Percentiles rank a stretch among this genome's conserved stretches.
phyloP scores from a whole-genome alignment of 2,113 vertebrate species.

The Ovis aries region ARS-UI_Ramb_v3.0 NC_056076.1:8688001-8688500 shows the following conservation, averaged over 20 bases:
- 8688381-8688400: not conserved
- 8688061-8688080: not conserved
- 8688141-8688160: not conserved
- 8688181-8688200: not conserved
- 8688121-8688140: not conserved
- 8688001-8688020: not conserved
- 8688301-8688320: not conserved
- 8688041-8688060: not conserved
- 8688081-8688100: not conserved
- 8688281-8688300: not conserved
- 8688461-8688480: not conserved
- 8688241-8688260: not conserved
- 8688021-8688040: not conserved
- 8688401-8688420: not conserved
- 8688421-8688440: not conserved
- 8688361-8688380: not conserved
- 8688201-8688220: not conserved
- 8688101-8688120: not conserved
- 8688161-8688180: not conserved
- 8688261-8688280: not conserved
- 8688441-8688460: accelerated
- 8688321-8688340: not conserved
- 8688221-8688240: not conserved
- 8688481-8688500: not conserved
- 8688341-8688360: not conserved